Evolutionary conservation across 2,797 vertebrate genomes (phyloP).

Genomic region (Tachyglossus aculeatus): DNA sequence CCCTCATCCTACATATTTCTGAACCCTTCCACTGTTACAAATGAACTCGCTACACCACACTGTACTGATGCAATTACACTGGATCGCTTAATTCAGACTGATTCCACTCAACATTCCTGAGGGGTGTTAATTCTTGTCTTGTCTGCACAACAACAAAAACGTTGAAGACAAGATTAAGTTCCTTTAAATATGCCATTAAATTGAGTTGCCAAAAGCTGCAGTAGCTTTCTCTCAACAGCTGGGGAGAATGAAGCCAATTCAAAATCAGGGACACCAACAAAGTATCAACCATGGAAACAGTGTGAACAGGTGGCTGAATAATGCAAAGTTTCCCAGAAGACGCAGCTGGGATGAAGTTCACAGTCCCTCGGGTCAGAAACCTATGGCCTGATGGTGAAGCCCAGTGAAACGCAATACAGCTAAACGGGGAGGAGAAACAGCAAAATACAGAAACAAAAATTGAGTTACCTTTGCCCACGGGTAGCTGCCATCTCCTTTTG

Average conservation of each 20-base stretch:
- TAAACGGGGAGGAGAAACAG: too few species aligned
- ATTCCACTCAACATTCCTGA: constrained; percentile 23
- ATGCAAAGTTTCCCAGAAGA: too few species aligned
- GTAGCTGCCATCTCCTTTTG: not conserved
- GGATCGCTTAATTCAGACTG: constrained; percentile 24
- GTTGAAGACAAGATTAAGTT: not conserved
- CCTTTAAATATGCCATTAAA: constrained; percentile 10
- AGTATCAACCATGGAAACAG: not conserved
- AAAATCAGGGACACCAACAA: not conserved
- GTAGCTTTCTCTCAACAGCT: not conserved
- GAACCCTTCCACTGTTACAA: constrained; percentile 35
- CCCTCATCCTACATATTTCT: constrained; percentile 15
- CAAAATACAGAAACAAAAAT: not conserved
- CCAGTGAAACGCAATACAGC: too few species aligned
- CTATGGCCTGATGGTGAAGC: too few species aligned
- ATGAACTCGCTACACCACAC: constrained; percentile 27
- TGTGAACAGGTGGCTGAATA: not conserved
- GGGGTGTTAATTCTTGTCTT: not conserved
- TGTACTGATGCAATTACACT: constrained; percentile 28
- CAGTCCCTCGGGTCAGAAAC: too few species aligned
- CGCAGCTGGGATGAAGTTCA: too few species aligned
- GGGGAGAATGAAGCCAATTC: not conserved
- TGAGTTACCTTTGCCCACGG: constrained; percentile 58
- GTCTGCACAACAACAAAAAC: not conserved
- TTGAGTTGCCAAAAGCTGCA: constrained; percentile 3